Evolutionary conservation across 2,888 invertebrate species (phyloP).

Genomic region (Orthosia incerta): DNA sequence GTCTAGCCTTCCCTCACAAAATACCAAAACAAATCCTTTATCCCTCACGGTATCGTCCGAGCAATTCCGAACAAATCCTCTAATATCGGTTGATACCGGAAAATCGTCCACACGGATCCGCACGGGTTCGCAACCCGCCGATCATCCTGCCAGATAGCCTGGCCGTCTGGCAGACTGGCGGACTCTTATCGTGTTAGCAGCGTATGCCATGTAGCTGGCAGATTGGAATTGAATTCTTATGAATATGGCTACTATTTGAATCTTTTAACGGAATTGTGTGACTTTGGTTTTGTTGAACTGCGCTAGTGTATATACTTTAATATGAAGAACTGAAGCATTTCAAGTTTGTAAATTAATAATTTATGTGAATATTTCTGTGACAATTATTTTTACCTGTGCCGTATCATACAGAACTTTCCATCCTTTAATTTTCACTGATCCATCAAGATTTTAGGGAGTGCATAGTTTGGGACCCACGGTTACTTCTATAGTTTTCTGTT

Average conservation of each 20-base stretch:
- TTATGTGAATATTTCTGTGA: no score
- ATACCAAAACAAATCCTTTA: slow-evolving; percentile 23
- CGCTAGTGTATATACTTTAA: neutral
- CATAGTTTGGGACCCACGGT: no score
- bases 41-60: slow-evolving; percentile 7
- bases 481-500: no score
- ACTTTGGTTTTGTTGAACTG: neutral
- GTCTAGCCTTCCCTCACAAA: neutral
- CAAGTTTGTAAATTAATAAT: neutral
- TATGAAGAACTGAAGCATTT: neutral
- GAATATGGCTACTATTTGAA: slow-evolving; percentile 17
- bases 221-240: slow-evolving; percentile 47
- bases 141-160: slow-evolving; percentile 44
- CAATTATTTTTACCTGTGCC: no score
- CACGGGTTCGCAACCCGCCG: slow-evolving; percentile 23
- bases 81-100: slow-evolving; percentile 37
- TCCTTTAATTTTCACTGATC: no score
- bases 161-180: slow-evolving; percentile 19
- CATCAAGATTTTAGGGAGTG: no score
- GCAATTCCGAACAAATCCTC: slow-evolving; percentile 37
- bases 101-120: slow-evolving; percentile 30
- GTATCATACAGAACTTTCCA: no score
- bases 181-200: slow-evolving; percentile 34
- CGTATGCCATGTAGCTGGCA: slow-evolving; percentile 49
- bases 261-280: slow-evolving; percentile 3